Conservation (phyloP, 2,888 invertebrate species). For the Heterodera filipjevi region DNA sequence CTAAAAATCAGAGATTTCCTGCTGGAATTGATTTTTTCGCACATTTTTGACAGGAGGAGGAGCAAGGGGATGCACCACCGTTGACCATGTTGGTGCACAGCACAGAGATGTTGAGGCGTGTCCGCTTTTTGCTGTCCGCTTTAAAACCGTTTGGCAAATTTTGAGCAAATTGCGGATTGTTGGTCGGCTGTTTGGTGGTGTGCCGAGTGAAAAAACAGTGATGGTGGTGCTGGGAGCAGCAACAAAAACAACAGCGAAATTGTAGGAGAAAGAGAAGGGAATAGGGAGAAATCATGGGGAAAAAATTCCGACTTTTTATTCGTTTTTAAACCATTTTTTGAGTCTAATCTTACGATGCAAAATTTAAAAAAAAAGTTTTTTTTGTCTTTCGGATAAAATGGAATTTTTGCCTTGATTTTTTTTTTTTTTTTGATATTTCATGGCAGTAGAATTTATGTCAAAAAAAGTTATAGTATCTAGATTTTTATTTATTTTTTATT, state of each 20-base stretch:
- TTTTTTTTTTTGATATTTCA: too few species aligned
- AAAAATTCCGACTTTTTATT: too few species aligned
- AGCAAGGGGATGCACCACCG: background rate
- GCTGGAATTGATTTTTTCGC: background rate
- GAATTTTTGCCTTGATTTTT: too few species aligned
- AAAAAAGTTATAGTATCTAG: too few species aligned
- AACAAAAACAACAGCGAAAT: background rate
- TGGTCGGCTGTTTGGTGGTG: slow-evolving; percentile 1
- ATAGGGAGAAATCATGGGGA: too few species aligned
- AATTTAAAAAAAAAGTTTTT: too few species aligned
- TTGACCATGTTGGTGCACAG: background rate
- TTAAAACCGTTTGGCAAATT: background rate
- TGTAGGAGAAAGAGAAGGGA: background rate
- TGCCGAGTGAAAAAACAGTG: background rate
- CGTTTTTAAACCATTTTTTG: too few species aligned
- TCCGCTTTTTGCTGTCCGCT: background rate
- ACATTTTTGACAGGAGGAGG: background rate
- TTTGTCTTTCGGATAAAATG: too few species aligned
- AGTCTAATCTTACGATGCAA: too few species aligned
- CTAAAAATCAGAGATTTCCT: too few species aligned
- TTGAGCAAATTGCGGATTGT: background rate
- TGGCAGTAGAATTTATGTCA: too few species aligned
- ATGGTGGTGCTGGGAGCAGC: background rate
- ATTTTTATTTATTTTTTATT: too few species aligned
- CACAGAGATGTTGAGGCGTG: background rate